Evolutionary conservation across 2,888 invertebrate species (phyloP).

Genomic region (Pomacea canaliculata): DNA sequence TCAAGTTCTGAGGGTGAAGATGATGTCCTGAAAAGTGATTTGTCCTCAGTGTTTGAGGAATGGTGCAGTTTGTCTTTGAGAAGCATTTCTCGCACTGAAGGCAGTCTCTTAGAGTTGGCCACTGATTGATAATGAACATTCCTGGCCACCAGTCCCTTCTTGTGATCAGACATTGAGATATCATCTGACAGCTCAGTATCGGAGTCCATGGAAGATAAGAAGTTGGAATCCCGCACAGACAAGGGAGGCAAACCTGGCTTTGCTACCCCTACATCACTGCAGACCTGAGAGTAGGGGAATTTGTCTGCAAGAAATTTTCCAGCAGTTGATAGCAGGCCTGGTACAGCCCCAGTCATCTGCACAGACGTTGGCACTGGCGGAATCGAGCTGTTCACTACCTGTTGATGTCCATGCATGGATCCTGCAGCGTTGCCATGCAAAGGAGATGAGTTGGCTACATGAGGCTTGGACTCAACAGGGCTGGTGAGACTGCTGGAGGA

Average conservation of each 20-base stretch:
- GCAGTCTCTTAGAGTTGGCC: not conserved
- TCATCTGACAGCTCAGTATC: not conserved
- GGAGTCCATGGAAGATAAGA: no score
- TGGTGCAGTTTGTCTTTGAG: not conserved
- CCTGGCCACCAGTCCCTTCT: no score
- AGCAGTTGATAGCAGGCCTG: conserved; percentile 1
- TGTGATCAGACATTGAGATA: not conserved
- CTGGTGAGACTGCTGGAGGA: conserved; percentile 1
- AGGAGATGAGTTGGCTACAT: not conserved
- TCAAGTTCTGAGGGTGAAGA: not conserved
- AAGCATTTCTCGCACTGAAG: conserved; percentile 1
- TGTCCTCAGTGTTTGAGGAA: no score
- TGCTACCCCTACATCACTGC: not conserved
- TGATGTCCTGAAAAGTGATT: not conserved
- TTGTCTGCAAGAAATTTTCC: conserved; percentile 5
- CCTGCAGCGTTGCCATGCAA: not conserved
- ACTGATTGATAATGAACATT: not conserved
- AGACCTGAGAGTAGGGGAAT: not conserved
- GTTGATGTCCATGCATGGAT: not conserved
- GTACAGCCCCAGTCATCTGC: not conserved
- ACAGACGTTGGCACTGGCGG: conserved; percentile 7
- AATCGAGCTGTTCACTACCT: not conserved
- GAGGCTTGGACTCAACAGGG: conserved; percentile 14
- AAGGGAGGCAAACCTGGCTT: no score
- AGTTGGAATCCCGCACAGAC: no score